Percentiles rank a stretch among this genome's conserved stretches.
Evolutionary conservation across 2,888 invertebrate genomes (phyloP).

Genomic region (Nomada hirtipes): DNA sequence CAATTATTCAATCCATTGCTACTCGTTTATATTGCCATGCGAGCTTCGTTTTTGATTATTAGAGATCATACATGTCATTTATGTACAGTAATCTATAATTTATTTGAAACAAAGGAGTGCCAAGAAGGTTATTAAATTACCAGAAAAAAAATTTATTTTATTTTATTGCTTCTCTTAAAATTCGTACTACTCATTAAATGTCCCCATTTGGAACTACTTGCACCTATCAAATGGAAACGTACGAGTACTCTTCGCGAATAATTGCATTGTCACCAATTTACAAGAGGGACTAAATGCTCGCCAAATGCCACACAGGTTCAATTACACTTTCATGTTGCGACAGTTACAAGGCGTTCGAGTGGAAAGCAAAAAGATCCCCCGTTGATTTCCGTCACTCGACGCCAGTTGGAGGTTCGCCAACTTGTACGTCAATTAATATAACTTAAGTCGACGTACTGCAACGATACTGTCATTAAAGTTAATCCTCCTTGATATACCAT

Average conservation of each 20-base stretch:
- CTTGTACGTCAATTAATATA: slow-evolving; percentile 28
- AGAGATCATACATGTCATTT: no score
- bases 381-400: slow-evolving; percentile 21
- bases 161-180: no score
- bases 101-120: no score
- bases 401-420: slow-evolving; percentile 26
- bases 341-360: slow-evolving; percentile 1
- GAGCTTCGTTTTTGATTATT: no score
- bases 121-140: no score
- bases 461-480: slow-evolving; percentile 11
- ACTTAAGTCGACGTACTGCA: slow-evolving; percentile 1
- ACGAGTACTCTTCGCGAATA: neutral
- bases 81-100: no score
- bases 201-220: neutral
- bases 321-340: neutral
- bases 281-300: neutral
- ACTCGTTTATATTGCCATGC: neutral
- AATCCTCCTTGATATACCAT: slow-evolving; percentile 26
- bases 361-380: slow-evolving; percentile 11
- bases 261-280: neutral
- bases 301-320: neutral
- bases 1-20: neutral
- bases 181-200: no score
- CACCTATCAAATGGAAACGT: no score
- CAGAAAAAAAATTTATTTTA: neutral